A percentile compares a stretch with the other conserved stretches of the same genome.
Conservation (phyloP, 2,888 invertebrate genomes). For the Hirtodrosophila histrioides region DNA sequence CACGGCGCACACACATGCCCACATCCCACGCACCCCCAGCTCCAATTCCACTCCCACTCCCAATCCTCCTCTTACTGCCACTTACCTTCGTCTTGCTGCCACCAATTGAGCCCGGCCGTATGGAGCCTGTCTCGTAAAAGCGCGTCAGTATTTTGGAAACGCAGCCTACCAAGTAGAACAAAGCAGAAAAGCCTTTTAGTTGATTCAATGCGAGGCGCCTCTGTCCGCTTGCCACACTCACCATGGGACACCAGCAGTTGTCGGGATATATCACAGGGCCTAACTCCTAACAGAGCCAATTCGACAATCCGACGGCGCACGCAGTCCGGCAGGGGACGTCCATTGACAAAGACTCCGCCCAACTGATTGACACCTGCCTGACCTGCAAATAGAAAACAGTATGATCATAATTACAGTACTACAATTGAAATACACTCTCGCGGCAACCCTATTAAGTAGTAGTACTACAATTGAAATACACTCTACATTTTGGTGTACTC, state of each 20-base stretch:
- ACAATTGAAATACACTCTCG: too few relatives aligned
- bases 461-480: too few relatives aligned
- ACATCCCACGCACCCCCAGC: slow-evolving; percentile 50
- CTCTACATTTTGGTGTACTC: too few relatives aligned
- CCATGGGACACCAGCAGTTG: slow-evolving; percentile 97
- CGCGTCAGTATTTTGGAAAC: slow-evolving; percentile 98
- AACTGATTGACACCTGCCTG: slow-evolving; percentile 99
- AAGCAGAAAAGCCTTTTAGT: slow-evolving; percentile 3
- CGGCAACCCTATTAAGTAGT: too few relatives aligned
- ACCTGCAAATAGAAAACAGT: slow-evolving; percentile 86
- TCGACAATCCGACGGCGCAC: slow-evolving; percentile 97
- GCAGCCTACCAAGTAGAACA: slow-evolving; percentile 86
- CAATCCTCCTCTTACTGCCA: too few relatives aligned
- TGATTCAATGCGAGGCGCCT: slow-evolving; percentile 3
- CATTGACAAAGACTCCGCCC: slow-evolving; percentile 98
- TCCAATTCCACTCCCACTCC: slow-evolving; percentile 1
- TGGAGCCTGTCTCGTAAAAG: slow-evolving; percentile 98
- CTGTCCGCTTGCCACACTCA: slow-evolving; percentile 58
- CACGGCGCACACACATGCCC: slow-evolving; percentile 52
- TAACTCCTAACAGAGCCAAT: slow-evolving; percentile 95
- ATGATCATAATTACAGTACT: neutral
- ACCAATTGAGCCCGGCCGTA: slow-evolving; percentile 96
- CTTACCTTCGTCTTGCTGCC: slow-evolving; percentile 97
- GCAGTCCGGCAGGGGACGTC: slow-evolving; percentile 97
- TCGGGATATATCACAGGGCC: slow-evolving; percentile 98